Evolutionary conservation across 2,113 vertebrate genomes (phyloP).

Genomic region (Tachuris rubrigastra): DNA sequence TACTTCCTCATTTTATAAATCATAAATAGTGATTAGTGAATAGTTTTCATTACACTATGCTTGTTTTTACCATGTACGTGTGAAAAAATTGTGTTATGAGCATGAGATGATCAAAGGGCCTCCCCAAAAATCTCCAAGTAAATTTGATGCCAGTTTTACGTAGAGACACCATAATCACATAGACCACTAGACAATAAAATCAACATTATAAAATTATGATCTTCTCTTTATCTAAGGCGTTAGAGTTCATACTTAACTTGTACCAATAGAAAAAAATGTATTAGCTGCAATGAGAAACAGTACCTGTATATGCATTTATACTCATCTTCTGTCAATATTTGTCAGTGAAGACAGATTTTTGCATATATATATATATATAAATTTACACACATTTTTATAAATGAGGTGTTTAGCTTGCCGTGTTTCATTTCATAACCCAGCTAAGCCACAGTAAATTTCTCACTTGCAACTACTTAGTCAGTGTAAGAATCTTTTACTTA

Average conservation of each 20-base stretch:
- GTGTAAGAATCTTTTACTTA: not conserved
- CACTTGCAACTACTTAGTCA: not conserved
- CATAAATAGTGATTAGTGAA: not conserved
- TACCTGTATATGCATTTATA: not conserved
- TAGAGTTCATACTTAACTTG: not conserved
- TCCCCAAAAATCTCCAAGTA: not conserved
- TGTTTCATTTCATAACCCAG: not conserved
- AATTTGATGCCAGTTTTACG: not conserved
- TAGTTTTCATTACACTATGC: not conserved
- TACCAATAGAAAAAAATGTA: not conserved
- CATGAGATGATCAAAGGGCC: accelerated
- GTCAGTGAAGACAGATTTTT: not conserved
- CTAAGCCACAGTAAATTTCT: not conserved
- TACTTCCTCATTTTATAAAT: not conserved
- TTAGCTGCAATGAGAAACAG: not conserved
- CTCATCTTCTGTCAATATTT: not conserved
- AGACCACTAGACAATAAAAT: not conserved
- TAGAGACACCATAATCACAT: not conserved
- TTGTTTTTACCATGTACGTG: not conserved
- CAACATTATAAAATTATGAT: not conserved
- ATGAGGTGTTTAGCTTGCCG: not conserved
- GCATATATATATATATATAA: not conserved
- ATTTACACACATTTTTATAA: not conserved
- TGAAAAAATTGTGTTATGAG: not conserved
- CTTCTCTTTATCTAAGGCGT: not conserved